A percentile compares a stretch with the other conserved stretches of the same genome.
These are phyloP conservation scores for Sander lucioperca DNA, from an alignment of 2,113 vertebrate species.

Conservation along the genomic window DNA sequence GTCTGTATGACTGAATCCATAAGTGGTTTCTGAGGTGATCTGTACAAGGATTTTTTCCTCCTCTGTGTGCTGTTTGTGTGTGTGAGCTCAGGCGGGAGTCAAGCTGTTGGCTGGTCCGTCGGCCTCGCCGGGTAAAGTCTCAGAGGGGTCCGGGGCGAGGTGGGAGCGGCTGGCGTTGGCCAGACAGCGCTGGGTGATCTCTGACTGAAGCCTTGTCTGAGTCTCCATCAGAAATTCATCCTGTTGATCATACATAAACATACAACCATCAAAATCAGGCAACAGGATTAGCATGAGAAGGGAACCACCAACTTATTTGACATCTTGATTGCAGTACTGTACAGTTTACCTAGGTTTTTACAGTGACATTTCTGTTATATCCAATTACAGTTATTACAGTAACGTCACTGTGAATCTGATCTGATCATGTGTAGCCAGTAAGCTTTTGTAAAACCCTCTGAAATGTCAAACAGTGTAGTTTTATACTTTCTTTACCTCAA, in stretches of 20 bases:
- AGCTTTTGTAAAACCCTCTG: too few relatives aligned
- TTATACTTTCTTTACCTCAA: not conserved
- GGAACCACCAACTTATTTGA: too few relatives aligned
- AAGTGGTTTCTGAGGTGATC: constrained; percentile 39
- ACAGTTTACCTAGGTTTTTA: too few relatives aligned
- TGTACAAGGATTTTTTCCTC: constrained; percentile 35
- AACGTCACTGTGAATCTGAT: too few relatives aligned
- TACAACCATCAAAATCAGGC: not conserved
- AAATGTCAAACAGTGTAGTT: not conserved
- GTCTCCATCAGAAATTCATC: constrained; percentile 81
- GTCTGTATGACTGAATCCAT: constrained; percentile 44
- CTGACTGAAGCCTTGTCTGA: constrained; percentile 66
- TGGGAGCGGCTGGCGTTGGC: constrained; percentile 56
- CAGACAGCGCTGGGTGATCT: constrained; percentile 75
- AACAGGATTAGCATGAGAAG: not conserved
- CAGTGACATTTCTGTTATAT: too few relatives aligned
- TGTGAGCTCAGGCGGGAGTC: constrained; percentile 19
- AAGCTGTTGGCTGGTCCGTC: not conserved
- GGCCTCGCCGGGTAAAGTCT: not conserved
- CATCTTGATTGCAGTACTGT: too few relatives aligned
- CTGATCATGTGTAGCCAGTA: too few relatives aligned
- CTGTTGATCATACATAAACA: constrained; percentile 62
- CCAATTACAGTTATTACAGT: too few relatives aligned
- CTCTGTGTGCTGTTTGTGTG: not conserved
- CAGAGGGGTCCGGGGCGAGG: not conserved